Conservation (phyloP, 2,888 invertebrate species). For the Sphinx pinastri region DNA sequence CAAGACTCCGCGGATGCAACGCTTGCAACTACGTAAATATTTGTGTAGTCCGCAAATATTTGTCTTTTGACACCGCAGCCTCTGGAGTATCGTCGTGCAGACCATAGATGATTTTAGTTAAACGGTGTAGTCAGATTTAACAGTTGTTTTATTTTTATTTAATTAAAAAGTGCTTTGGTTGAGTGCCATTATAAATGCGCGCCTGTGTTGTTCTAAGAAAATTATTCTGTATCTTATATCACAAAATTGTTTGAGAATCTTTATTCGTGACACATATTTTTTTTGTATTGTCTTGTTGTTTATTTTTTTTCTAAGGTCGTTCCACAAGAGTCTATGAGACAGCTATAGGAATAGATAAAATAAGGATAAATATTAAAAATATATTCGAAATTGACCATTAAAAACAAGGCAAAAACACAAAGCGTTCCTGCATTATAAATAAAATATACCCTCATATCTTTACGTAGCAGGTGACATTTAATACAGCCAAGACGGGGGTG, state of each 20-base stretch:
- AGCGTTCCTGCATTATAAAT: slow-evolving; percentile 38
- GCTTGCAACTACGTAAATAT: slow-evolving; percentile 20
- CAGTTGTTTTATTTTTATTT: neutral
- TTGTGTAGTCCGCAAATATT: slow-evolving; percentile 12
- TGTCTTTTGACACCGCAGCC: slow-evolving; percentile 16
- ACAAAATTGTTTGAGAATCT: no score
- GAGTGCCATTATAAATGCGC: neutral
- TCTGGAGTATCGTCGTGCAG: neutral
- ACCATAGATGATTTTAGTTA: slow-evolving; percentile 8
- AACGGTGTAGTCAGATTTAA: neutral
- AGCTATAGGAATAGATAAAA: no score
- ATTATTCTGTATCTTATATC: no score
- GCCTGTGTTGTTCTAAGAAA: no score
- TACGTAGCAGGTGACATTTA: slow-evolving; percentile 77
- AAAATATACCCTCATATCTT: slow-evolving; percentile 57
- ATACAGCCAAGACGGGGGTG: slow-evolving; percentile 70
- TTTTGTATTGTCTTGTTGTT: no score
- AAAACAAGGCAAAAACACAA: slow-evolving; percentile 27
- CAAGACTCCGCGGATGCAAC: slow-evolving; percentile 12
- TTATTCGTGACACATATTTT: no score
- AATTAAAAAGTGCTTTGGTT: neutral
- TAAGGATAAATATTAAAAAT: no score
- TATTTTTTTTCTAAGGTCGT: no score
- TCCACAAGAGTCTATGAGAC: no score
- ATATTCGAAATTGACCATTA: neutral